Base-by-base conservation (phyloP, 2,113 vertebrate species). In the Myrmecophaga tridactyla region DNA sequence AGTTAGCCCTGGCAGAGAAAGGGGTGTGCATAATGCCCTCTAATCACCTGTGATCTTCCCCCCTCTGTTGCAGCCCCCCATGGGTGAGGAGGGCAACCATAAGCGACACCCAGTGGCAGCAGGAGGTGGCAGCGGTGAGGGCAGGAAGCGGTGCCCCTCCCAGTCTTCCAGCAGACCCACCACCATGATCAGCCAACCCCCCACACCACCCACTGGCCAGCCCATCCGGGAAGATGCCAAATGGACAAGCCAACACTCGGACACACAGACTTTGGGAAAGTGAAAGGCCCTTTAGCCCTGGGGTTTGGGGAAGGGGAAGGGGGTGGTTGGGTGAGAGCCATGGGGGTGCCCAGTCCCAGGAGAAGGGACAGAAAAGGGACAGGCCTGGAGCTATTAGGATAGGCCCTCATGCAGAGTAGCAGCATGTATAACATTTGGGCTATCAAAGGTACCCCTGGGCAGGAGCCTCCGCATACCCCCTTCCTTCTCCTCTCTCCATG, bases 21-120 rank as follows among this genome's bases (percentile, higher is more conserved):
- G 7, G 14, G 12, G 1, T 76, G 5, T 63, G 15, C 31, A 2
- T 39, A 4, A 58, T 92, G 18, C 34, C 20, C 29, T 27, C n/a
- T 92, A 15, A 69, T 76, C 83, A 98, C 82, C 92, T 94, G 3
- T 46, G n/a, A 75, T 11, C 53, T 1, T 88, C 41, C 48, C 41
- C 48, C 63, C 92, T 97, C 27, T 86, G 0, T 98, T 98, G 2
- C 98, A 99, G 99, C 99, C 99, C 20, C 99, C 99, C 25, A 99
- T 99, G 98, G 99, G 98, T 51, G 99, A 99, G 97, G 99, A 99
- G 89, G 99, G 99, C 92, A 98, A 98, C 86, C 99, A 99, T 96
- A 99, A 99, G 94, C 98, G 99, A 96, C 99, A 99, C 96, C 97
- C 99, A 0, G 98, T 98, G 5, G 98, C 98, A 1, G 96, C 98